Percentiles rank a stretch among this genome's conserved stretches.
These are phyloP conservation scores for Andrena haemorrhoa DNA, from an alignment of 2,888 invertebrate species.

Conservation along the genomic window DNA sequence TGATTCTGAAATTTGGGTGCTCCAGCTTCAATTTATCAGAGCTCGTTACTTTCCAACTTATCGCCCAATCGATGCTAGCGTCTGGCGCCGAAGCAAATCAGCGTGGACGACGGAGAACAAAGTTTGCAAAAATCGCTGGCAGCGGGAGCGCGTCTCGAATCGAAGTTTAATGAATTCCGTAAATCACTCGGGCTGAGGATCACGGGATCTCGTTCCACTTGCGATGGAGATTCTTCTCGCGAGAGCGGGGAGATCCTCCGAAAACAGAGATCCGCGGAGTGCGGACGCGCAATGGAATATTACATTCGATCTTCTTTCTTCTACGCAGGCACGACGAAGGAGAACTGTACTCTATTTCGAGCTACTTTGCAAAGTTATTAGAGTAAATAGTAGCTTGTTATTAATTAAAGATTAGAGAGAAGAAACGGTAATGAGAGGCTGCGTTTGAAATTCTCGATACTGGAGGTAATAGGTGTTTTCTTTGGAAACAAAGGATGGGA, in stretches of 20 bases:
- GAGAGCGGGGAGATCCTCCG: background rate
- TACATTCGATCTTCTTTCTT: background rate
- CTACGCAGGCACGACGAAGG: background rate
- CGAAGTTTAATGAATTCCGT: slow-evolving; percentile 29
- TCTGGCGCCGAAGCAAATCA: background rate
- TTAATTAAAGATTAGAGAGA: no score
- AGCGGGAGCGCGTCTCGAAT: background rate
- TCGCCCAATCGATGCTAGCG: background rate
- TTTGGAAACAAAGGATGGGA: no score
- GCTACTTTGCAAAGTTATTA: background rate
- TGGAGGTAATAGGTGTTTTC: no score
- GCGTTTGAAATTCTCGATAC: no score
- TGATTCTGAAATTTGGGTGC: no score
- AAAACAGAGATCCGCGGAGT: slow-evolving; percentile 1
- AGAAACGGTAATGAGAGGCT: no score
- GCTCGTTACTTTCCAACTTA: background rate
- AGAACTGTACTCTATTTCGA: background rate
- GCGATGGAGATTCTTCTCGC: background rate
- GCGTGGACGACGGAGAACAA: background rate
- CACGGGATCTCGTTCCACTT: slow-evolving; percentile 9
- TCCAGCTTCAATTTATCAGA: no score
- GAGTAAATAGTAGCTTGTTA: background rate
- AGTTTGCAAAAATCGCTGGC: background rate
- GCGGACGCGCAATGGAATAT: slow-evolving; percentile 4
- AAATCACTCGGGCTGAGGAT: slow-evolving; percentile 16